Base-by-base conservation (phyloP, 2,888 invertebrate species). In the Lycophotia porphyrea region DNA sequence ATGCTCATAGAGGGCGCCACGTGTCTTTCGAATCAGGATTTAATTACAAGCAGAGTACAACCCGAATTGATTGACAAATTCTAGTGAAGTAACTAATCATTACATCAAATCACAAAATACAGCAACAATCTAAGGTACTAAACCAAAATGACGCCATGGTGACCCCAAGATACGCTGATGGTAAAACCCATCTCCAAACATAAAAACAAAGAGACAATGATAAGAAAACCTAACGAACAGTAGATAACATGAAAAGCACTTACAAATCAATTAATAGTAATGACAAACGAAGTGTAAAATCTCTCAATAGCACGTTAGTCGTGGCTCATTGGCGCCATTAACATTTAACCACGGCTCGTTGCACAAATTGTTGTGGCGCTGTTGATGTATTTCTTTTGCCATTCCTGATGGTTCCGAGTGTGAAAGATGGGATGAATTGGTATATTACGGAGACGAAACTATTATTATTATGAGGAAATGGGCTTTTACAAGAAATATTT, bases 261-360 rank as follows among this genome's bases (percentile, higher is more conserved):
- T 82, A 78, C 73, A 85, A 75, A 85, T 78, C 85, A 78, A 82
- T 84, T 85, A 80, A 69, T 58, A 74, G 11, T 66, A 60, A 77
- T 42, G 74, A 74, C 39, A 64, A 70, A 76, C 60, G 69, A 58
- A 81, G 87, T 82, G 68, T 65, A 74, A 87, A 89, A 90, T 90
- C 82, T 77, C 71, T 86, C 73, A 84, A 85, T 77, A 88, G 82
- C 80, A 64, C 68, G 82, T 90, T 82, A 85, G 90, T 77, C 77
- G 69, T 85, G 86, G 75, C 84, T 86, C 86, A 88, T 88, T 87
- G 78, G 61, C 42, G 27, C 81, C 68, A 89, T 89, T 88, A 86
- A 81, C 67, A 76, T 65, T 78, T 78, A 80, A 72, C 34, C 86
- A 87, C 85, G 87, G 76, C 75, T 82, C 61, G 85, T 87, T 85